These are phyloP conservation scores for Protobothrops mucrosquamatus DNA, from an alignment of 2,113 vertebrate species.

Conservation along the genomic window DNA sequence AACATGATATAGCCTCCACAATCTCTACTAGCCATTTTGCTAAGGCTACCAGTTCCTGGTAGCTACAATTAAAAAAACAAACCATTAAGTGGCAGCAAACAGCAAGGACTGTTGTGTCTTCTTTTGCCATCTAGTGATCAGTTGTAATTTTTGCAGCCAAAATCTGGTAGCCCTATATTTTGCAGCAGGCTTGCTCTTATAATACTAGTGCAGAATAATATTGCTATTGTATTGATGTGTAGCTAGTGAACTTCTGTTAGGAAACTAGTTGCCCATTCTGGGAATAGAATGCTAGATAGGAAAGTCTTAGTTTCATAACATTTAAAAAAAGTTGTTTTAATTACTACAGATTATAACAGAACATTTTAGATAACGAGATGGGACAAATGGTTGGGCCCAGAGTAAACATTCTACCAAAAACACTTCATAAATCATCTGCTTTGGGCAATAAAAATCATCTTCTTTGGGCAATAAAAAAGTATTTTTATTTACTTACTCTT, in stretches of 20 bases:
- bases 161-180: not conserved
- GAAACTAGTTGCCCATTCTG: not conserved
- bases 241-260: not conserved
- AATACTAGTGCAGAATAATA: not conserved
- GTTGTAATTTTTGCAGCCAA: not conserved
- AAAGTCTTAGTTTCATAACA: not conserved
- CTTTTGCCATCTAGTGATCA: not conserved
- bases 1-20: not conserved
- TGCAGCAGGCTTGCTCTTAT: not conserved
- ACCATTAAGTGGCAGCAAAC: not conserved
- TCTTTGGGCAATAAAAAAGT: not conserved
- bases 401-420: not conserved
- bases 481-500: constrained; percentile 73
- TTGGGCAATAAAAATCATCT: not conserved
- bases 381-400: not conserved
- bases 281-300: not conserved
- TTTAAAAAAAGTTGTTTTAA: not conserved
- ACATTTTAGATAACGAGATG: not conserved
- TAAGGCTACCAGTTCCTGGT: not conserved
- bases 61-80: not conserved
- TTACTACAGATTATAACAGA: not conserved
- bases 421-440: not conserved
- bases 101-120: not conserved
- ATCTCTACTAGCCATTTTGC: not conserved
- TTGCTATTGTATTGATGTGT: not conserved